Conservation (phyloP, 1,140 invertebrate species). For the Berghia stephanieae region DNA sequence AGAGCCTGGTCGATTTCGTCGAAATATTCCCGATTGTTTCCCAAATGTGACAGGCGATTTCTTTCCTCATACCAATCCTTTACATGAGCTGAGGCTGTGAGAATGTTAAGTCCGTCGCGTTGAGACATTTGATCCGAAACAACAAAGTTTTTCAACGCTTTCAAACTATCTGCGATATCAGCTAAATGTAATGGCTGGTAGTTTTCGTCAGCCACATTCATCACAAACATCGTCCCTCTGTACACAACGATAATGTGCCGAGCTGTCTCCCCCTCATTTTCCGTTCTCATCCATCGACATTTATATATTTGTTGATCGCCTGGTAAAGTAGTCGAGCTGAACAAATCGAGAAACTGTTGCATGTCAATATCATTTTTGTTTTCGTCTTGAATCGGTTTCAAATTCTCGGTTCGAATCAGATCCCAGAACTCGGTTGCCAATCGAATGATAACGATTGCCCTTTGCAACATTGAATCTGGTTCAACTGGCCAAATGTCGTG, state of each 20-base stretch:
- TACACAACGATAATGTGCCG: conserved; percentile 24
- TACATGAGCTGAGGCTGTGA: neutral
- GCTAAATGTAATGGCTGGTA: neutral
- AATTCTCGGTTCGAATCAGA: neutral
- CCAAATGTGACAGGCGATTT: neutral
- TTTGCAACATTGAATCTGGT: neutral
- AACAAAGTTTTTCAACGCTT: neutral
- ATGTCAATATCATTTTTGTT: too few relatives aligned
- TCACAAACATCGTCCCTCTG: conserved; percentile 9
- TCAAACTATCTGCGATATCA: neutral
- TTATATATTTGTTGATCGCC: too few relatives aligned
- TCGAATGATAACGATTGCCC: neutral
- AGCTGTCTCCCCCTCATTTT: neutral
- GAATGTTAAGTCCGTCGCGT: neutral
- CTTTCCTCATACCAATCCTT: conserved; percentile 5
- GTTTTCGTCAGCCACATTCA: neutral
- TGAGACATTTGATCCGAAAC: neutral
- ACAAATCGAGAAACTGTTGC: too few relatives aligned
- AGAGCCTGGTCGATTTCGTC: conserved; percentile 11
- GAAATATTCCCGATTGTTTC: neutral
- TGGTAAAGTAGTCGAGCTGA: too few relatives aligned
- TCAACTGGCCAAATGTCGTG: conserved; percentile 23
- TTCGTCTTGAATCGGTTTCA: conserved; percentile 2
- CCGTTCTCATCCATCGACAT: neutral
- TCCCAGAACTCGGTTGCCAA: conserved; percentile 6